Base-by-base conservation (phyloP, 1,140 invertebrate species). In the Maconellicoccus hirsutus region DNA sequence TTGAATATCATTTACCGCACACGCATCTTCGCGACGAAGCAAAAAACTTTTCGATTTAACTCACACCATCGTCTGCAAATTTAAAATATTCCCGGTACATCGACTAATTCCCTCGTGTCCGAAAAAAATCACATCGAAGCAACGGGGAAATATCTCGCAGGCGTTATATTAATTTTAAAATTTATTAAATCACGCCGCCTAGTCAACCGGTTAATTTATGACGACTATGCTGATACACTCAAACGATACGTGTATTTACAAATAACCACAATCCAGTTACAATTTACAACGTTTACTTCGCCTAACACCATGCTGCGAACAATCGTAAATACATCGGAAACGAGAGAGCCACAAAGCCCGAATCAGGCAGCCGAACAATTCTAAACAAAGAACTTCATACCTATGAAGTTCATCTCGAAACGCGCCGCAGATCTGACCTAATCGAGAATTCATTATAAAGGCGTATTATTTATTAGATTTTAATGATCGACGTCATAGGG, bases 391-490 rank as follows among this genome's bases (percentile, higher is more conserved):
- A 66, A 52, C 16, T 52, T 52, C 6, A 16, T 52, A 3, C 42
- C n/a, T 8, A 8, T 4, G 2, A 52, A 8, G n/a, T 3, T 16
- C 2, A 66, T 1, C 25, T 23, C 25, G 21, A 23, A 23, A 66
- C 19, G 7, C 7, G 33, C 33, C 14, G 6, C 33, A 14, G 59
- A 61, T 61, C 59, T 61, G 19, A 61, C 59, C 14, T 61, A 61
- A 61, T 61, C 59, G 59, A 61, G 59, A 16, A 61, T 61, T 61
- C 59, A 61, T 61, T 61, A 61, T 6, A 61, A 14, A 61, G 59
- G 21, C 59, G 59, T 61, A 61, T 61, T 61, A 61, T 61, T 61
- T 61, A 61, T 61, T 61, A 61, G 59, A 61, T 61, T 61, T 61
- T 61, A 61, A 61, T 61, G 59, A 61, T 7, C 21, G 7, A 61